Base-by-base conservation (phyloP, 2,888 invertebrate genomes). In the Lobophora halterata region DNA sequence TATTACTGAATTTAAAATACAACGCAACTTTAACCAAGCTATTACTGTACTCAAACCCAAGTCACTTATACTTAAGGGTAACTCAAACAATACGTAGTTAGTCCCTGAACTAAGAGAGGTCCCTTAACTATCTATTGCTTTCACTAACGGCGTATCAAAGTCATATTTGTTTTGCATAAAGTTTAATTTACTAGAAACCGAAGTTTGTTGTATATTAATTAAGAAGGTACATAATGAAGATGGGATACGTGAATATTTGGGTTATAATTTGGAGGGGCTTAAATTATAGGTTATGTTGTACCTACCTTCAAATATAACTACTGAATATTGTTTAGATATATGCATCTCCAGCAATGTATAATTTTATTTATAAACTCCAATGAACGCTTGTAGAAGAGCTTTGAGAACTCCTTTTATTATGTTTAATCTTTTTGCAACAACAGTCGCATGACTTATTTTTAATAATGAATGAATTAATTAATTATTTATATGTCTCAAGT, bases 151-250 rank as follows among this genome's bases (percentile, higher is more conserved):
- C 48, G 54, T 57, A 57, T 58, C 49, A 55, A 52, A 59, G 43
- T 58, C 33, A 50, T 58, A 55, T 64, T 61, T 60, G 56, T 52
- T 46, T 52, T 51, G 34, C 48, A 51, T 52, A 52, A n/a, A 49
- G 52, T 51, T 52, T 45, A 55, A 49, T 54, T 56, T 55, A 38
- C 46, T 53, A 47, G 45, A 53, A 51, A 46, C 44, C 35, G 20
- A 46, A 49, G 35, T 45, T 45, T 39, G 32, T 29, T 45, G 26
- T 32, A 39, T 45, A 39, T 36, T 31, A 45, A 39, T 45, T 19
- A 35, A 38, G 40, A 30, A 16, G 16, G 11, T 40, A 25, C 17
- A 27, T 32, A 37, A 23, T 26, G 30, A 31, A 30, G 18, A 12
- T 7, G 19, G 20, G 14, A 7, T 9, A 33, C 17, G 12, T 27